Evolutionary conservation across 2,888 invertebrate genomes (phyloP), one percentile per base, ranked within the genome.

Genomic region (Caenorhabditis wallacei): DNA sequence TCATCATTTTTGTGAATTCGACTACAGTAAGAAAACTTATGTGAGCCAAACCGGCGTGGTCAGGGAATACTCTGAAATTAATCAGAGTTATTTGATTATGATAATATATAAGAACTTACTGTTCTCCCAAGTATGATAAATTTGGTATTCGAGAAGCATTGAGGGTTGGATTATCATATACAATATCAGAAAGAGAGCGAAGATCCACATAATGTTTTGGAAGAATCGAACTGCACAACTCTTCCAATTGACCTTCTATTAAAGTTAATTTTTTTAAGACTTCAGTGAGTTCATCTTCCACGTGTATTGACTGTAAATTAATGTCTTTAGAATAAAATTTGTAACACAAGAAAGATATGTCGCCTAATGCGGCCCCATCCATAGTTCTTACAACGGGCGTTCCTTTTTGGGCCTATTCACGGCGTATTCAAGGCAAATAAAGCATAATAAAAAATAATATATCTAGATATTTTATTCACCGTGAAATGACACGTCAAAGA

Each of bases 1-100:
- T 40, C n/a, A 71, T 13, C n/a, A 59, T 16, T 57, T 71, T 71
- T 5, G 24, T 18, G 40, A 53, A 54, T n/a, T 75, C 75, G 7
- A 66, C 64, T 18, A 57, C 43, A 1, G 57, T n/a, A 2, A 75
- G 51, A 5, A 59, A 63, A 37, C 57, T 57, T 43, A 24, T 57
- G n/a, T 75, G 75, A 37, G 51, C 66, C 2, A 57, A 22, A 8
- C 64, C 74, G 8, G 35, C 54, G 7, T 63, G 35, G n/a, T 20
- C 56, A 1, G 64, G 64, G 10, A 61, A 74, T 4, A 26, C 1
- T 74, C 69, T 70, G 57, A 26, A 70, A 30, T 5, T 3, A 30
- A 48, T 40, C 7, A 22, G 1, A 1, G 10, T 8, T 8, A 51
- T 22, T 43, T 22, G 11, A 0, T 11, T 24, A 22, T 37, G 0